Percentiles rank a stretch among this genome's conserved stretches.
Evolutionary conservation across 2,888 invertebrate species (phyloP).

Genomic region (Leistus spinibarbis): DNA sequence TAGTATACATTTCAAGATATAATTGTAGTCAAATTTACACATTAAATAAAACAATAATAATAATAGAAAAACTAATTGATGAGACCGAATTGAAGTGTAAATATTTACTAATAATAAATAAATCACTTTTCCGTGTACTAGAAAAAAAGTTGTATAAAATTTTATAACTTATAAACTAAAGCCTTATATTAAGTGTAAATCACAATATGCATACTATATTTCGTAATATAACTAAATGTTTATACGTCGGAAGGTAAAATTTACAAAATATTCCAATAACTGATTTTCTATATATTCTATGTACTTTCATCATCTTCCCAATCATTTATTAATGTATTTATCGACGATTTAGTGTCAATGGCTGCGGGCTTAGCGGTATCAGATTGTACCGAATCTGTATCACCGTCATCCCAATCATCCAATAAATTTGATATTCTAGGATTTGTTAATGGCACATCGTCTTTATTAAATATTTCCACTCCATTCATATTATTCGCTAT

Average conservation of each 20-base stretch:
- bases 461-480: neutral
- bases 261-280: neutral
- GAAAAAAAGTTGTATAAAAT: neutral
- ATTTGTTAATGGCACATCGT: neutral
- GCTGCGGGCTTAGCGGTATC: conserved; percentile 45
- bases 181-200: neutral
- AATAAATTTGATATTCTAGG: conserved; percentile 42
- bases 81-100: no score
- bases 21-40: neutral
- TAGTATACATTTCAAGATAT: conserved; percentile 18
- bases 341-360: conserved; percentile 48
- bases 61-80: neutral
- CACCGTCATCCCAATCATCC: conserved; percentile 56
- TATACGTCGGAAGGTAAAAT: neutral
- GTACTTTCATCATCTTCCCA: conserved; percentile 57
- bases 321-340: conserved; percentile 57
- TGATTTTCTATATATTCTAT: neutral
- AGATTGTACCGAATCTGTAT: conserved; percentile 57
- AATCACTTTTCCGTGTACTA: neutral
- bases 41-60: neutral
- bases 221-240: neutral
- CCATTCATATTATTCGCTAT: neutral
- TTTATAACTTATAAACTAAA: neutral
- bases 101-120: no score
- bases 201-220: neutral